phyloP scores from a whole-genome alignment of 2,888 invertebrate species.

The Bugulina stolonifera region DNA sequence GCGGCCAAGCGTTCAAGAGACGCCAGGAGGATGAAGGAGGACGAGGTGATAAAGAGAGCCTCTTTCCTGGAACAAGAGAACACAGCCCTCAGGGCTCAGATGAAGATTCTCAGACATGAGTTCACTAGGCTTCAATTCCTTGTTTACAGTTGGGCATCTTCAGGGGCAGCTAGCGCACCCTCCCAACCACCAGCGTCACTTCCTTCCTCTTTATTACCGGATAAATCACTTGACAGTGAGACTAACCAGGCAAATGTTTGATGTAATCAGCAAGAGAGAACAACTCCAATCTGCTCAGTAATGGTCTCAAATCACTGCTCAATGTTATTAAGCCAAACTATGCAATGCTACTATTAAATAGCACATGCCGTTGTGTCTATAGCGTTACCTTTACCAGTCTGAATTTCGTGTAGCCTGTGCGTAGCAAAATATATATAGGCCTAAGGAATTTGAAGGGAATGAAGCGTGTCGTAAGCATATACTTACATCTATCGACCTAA shows the following conservation, averaged over 20 bases:
- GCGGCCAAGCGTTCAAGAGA: constrained; percentile 12
- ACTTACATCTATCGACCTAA: too few species aligned
- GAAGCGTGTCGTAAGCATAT: too few species aligned
- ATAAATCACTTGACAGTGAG: background rate
- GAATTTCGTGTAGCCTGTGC: too few species aligned
- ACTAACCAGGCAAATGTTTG: background rate
- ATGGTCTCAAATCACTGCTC: too few species aligned
- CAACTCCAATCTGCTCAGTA: too few species aligned
- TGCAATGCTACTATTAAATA: too few species aligned
- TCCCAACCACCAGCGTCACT: background rate
- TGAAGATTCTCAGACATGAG: background rate
- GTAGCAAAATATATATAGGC: too few species aligned
- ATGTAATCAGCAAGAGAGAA: too few species aligned
- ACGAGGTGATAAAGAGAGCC: background rate
- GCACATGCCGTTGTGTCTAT: too few species aligned
- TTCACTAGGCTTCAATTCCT: background rate
- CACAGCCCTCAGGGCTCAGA: background rate
- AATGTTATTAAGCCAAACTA: too few species aligned
- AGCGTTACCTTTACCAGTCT: too few species aligned
- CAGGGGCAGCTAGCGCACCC: background rate
- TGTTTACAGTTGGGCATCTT: background rate
- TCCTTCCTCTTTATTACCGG: background rate
- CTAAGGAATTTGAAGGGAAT: too few species aligned
- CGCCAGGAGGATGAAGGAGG: constrained; percentile 14
- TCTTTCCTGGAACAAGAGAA: constrained; percentile 4